Conservation (phyloP, 2,888 invertebrate genomes). For the Drosophila nigricruria region DNA sequence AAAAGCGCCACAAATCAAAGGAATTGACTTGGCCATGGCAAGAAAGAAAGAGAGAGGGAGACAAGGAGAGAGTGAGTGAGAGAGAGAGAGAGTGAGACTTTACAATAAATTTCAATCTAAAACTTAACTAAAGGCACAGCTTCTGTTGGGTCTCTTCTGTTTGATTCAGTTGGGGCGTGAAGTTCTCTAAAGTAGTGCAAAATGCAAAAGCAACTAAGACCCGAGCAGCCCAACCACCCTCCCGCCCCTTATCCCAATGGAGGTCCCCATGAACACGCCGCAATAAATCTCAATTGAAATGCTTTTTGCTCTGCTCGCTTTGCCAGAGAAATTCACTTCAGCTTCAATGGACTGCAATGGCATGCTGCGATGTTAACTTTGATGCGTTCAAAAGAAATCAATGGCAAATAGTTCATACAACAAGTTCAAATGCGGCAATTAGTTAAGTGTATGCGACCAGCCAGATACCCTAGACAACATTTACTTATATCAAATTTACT, state of each 20-base stretch:
- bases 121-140: constrained; percentile 77
- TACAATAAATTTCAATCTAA: constrained; percentile 80
- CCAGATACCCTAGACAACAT: constrained; percentile 25
- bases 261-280: constrained; percentile 65
- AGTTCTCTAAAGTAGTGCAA: constrained; percentile 65
- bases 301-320: constrained; percentile 65
- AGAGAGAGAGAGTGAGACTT: constrained; percentile 16
- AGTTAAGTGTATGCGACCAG: neutral
- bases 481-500: neutral
- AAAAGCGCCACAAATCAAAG: constrained; percentile 82
- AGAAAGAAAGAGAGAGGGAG: neutral
- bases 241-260: constrained; percentile 2
- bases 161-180: constrained; percentile 46
- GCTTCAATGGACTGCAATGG: constrained; percentile 71
- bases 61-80: constrained; percentile 12
- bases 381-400: constrained; percentile 75
- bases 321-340: constrained; percentile 72
- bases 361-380: constrained; percentile 59
- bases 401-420: constrained; percentile 67
- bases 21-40: constrained; percentile 71
- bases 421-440: constrained; percentile 33
- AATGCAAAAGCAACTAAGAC: constrained; percentile 73
- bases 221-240: no score
- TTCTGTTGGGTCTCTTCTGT: constrained; percentile 46
- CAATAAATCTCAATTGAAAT: constrained; percentile 82